phyloP scores from a whole-genome alignment of 2,888 invertebrate genomes.

The Pyrgus malvae region DNA sequence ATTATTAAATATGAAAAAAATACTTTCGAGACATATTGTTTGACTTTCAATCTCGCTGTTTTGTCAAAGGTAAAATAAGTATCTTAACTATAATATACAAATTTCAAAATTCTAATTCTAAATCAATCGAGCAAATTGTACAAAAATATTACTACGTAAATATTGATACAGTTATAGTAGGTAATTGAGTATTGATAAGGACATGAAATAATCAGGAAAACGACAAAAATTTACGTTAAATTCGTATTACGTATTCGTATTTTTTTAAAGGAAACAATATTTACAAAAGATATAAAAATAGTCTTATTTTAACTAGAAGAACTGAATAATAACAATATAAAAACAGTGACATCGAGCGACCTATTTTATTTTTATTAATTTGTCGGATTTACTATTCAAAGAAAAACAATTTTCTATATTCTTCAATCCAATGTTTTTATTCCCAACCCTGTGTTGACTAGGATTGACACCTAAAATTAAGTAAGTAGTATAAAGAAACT shows the following conservation, averaged over 20 bases:
- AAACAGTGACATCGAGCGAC: too few species aligned
- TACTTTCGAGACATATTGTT: neutral
- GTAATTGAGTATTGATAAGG: slow-evolving; percentile 42
- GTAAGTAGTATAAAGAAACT: slow-evolving; percentile 33
- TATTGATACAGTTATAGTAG: slow-evolving; percentile 10
- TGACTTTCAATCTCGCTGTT: neutral
- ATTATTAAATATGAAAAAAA: too few species aligned
- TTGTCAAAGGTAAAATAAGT: neutral
- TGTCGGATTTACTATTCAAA: too few species aligned
- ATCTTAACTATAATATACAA: slow-evolving; percentile 23
- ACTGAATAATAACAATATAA: too few species aligned
- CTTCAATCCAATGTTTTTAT: slow-evolving; percentile 21
- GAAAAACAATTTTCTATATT: too few species aligned
- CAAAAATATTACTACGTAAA: slow-evolving; percentile 22
- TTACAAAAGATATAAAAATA: slow-evolving; percentile 28
- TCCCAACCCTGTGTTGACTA: slow-evolving; percentile 79
- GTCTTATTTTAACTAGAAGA: neutral
- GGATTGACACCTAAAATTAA: slow-evolving; percentile 69
- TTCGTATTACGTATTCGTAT: slow-evolving; percentile 9
- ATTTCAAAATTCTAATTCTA: slow-evolving; percentile 6
- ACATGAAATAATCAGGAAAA: slow-evolving; percentile 27
- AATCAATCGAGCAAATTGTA: slow-evolving; percentile 22
- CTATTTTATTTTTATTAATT: neutral
- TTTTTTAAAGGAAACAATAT: slow-evolving; percentile 27
- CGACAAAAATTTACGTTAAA: slow-evolving; percentile 27